A percentile compares a stretch with the other conserved stretches of the same genome.
Evolutionary conservation across 2,797 vertebrate species (phyloP).

Genomic region (Menidia menidia): DNA sequence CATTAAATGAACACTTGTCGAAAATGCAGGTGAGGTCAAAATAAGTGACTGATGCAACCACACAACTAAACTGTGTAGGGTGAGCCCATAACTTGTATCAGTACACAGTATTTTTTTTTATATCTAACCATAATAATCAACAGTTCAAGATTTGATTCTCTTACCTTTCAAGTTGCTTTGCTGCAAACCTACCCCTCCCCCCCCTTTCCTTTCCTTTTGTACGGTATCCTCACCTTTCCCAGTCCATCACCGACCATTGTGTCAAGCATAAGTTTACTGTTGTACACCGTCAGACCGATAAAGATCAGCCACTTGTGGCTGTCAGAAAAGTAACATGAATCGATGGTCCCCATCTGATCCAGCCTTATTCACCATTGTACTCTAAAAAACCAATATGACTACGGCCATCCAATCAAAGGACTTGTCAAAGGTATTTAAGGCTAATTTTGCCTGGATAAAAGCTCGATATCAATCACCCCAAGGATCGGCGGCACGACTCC

Average conservation of each 20-base stretch:
- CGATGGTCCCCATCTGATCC: neutral
- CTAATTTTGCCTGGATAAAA: neutral
- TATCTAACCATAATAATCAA: conserved; percentile 16
- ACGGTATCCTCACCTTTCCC: neutral
- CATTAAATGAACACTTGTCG: conserved; percentile 21
- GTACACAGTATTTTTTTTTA: conserved; percentile 9
- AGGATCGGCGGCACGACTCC: neutral
- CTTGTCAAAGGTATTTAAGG: conserved; percentile 1
- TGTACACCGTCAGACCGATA: neutral
- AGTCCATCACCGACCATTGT: neutral
- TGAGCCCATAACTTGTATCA: conserved; percentile 17
- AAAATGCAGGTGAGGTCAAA: conserved; percentile 21
- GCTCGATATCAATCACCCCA: neutral
- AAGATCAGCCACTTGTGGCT: neutral
- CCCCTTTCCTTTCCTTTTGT: neutral
- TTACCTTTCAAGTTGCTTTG: neutral
- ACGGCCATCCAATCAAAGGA: neutral
- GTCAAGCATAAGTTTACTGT: neutral
- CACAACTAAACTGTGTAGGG: conserved; percentile 17
- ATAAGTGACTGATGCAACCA: conserved; percentile 23
- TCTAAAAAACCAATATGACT: neutral
- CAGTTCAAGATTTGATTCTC: neutral
- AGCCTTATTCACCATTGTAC: neutral
- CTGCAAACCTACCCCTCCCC: too few species aligned
- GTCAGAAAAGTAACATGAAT: neutral